Evolutionary conservation across 2,888 invertebrate species (phyloP), one percentile per base, ranked within the genome.

Genomic region (Protula sp.): DNA sequence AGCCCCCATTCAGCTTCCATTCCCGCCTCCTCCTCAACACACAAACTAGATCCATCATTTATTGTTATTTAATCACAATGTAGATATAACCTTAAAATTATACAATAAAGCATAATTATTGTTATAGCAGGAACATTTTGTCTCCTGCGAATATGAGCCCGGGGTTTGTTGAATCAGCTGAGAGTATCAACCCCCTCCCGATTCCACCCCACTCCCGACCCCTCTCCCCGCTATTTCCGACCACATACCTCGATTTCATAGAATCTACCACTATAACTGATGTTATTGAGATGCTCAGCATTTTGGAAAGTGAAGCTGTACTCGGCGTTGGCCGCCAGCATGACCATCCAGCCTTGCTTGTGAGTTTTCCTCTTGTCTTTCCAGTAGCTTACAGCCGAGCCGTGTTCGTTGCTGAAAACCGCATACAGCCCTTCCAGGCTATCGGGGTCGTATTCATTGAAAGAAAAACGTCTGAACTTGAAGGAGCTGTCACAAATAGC

Each of bases 401-500:
- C 75, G 58, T 76, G 56, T 2, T 58, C 29, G 38, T 71, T 76
- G 5, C 60, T 66, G 24, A 73, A 55, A 0, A 60, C 31, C 2
- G 64, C 60, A 29, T 69, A 51, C 58, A 75, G 73, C 26, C 59
- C 68, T n/a, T 62, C 57, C 29, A 77, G 54, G 0, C 73, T 69
- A 1, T 30, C 29, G 1, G 77, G 78, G 2, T 52, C 9, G 3
- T 67, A 55, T 2, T 74, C 58, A 58, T 76, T 76, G 62, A 74
- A 77, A 3, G 76, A 63, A 59, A 73, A 74, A 60, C 78, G 65
- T 59, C 72, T 70, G 53, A 75, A 72, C n/a, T 67, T 66, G 3
- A 74, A 67, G 24, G 63, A 66, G 59, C 1, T 30, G 38, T 62
- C 77, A 75, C 19, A 71, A 59, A 53, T 70, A 68, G 1, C 66